Base-by-base conservation (phyloP, 92 coral and sea anemone genomes). In the Scolanthus callimorphus region DNA sequence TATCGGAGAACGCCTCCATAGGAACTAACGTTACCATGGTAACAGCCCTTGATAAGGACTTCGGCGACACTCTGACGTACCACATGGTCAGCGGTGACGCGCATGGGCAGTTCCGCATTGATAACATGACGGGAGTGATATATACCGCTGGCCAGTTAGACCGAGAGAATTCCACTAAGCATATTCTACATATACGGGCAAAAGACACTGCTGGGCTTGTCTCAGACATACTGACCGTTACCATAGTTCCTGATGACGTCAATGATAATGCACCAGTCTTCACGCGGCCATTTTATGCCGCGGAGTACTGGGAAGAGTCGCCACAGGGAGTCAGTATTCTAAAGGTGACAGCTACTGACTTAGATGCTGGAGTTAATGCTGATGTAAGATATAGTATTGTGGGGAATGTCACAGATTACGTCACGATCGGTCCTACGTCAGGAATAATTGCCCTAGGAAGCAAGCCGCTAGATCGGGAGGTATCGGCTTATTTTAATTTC, bases 251-350 rank as follows among this genome's bases (percentile, higher is more conserved):
- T 8, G 69, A 77, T 48, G 98, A 92, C 23, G 83, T 80, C 8
- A 92, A 92, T 17, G 98, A 92, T 53, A 82, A 84, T 55, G 53
- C 77, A 0, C 98, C 98, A 6, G 65, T 34, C 37, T 92, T 92
- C 48, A 70, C 65, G 0, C 26, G 50, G 27, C 41, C 44, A n/a
- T 26, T 15, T 22, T 84, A 67, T 48, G 29, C 51, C 6, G 62
- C 66, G 27, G 85, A 78, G 19, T 83, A 80, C 64, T 52, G 91
- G 60, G 98, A 92, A 37, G 85, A 92, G 45, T 84, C 98, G 0
- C 96, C 79, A 3, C 54, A 61, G 43, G 96, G 77, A 29, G 72
- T 88, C 0, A 90, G 96, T 23, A 63, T 92, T 4, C 53, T 89
- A 3, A 79, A 67, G 9, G 85, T 92, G 13, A 24, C 48, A 9